Conservation (phyloP, 1,140 invertebrate genomes). For the Zaprionus vittiger region DNA sequence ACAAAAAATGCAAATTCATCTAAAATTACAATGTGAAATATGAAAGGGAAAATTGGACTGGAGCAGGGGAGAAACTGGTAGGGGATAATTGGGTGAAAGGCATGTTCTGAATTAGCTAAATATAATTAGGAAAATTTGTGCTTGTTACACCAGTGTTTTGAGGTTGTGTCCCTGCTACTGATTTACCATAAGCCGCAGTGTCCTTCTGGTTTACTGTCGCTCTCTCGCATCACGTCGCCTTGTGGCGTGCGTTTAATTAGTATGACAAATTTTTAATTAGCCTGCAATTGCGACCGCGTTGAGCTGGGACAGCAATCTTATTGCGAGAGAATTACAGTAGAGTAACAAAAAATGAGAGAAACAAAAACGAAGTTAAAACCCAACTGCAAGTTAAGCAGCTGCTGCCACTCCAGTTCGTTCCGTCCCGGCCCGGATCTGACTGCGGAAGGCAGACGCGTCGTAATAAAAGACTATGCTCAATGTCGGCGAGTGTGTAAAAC, state of each 20-base stretch:
- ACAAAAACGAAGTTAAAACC: conserved; percentile 20
- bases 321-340: conserved; percentile 66
- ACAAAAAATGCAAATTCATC: conserved; percentile 32
- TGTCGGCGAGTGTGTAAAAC: conserved; percentile 79
- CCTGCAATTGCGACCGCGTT: conserved; percentile 70
- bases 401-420: conserved; percentile 21
- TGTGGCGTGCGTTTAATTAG: conserved; percentile 72
- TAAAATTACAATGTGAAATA: conserved; percentile 71
- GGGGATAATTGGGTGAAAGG: not conserved
- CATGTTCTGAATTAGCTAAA: conserved; percentile 49
- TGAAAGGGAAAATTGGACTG: conserved; percentile 42
- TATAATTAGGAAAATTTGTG: conserved; percentile 69
- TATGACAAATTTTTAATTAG: conserved; percentile 83
- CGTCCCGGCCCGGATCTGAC: conserved; percentile 42
- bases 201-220: conserved; percentile 16
- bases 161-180: conserved; percentile 38
- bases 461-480: conserved; percentile 79
- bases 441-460: conserved; percentile 44
- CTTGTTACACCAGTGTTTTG: conserved; percentile 30
- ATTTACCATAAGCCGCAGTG: conserved; percentile 60
- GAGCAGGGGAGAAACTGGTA: not conserved
- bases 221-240: conserved; percentile 44
- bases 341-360: conserved; percentile 29
- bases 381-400: conserved; percentile 71
- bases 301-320: conserved; percentile 73